Conservation (phyloP, 92 coral and sea anemone genomes). For the Actinernus sp. region DNA sequence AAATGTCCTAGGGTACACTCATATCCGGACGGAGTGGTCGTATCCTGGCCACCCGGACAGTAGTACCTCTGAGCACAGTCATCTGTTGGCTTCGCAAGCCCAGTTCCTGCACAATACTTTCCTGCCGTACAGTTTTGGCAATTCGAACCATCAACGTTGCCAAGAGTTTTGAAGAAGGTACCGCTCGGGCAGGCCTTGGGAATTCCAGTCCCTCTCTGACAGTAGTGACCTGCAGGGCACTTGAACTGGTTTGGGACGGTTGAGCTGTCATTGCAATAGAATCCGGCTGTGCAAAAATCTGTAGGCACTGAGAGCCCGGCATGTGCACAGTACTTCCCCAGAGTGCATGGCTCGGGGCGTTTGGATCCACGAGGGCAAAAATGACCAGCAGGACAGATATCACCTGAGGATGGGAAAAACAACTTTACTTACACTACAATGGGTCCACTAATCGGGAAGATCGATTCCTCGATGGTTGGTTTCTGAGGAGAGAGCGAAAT, state of each 20-base stretch:
- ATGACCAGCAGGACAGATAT: conserved; percentile 93
- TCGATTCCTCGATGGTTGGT: background rate
- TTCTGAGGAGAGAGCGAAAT: background rate
- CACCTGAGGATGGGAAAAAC: conserved; percentile 62
- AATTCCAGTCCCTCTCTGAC: conserved; percentile 88
- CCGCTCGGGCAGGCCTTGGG: conserved; percentile 92
- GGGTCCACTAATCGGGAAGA: background rate
- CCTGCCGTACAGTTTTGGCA: conserved; percentile 88
- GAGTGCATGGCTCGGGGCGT: conserved; percentile 80
- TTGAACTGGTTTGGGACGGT: conserved; percentile 87
- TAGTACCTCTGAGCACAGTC: conserved; percentile 79
- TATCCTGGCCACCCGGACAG: conserved; percentile 93
- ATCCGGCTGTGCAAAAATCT: conserved; percentile 81
- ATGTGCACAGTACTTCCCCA: conserved; percentile 85
- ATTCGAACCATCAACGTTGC: conserved; percentile 52
- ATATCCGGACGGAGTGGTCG: conserved; percentile 75
- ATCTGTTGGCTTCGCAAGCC: conserved; percentile 71
- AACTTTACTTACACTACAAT: no score
- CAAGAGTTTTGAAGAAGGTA: conserved; percentile 73
- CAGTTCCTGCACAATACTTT: conserved; percentile 86
- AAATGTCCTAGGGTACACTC: conserved; percentile 86
- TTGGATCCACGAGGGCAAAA: conserved; percentile 87
- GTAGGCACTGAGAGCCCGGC: conserved; percentile 72
- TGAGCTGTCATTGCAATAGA: conserved; percentile 93
- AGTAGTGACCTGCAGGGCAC: conserved; percentile 93